Base-by-base conservation (phyloP, 1,140 invertebrate genomes). In the Pseudachorutes palmiensis region DNA sequence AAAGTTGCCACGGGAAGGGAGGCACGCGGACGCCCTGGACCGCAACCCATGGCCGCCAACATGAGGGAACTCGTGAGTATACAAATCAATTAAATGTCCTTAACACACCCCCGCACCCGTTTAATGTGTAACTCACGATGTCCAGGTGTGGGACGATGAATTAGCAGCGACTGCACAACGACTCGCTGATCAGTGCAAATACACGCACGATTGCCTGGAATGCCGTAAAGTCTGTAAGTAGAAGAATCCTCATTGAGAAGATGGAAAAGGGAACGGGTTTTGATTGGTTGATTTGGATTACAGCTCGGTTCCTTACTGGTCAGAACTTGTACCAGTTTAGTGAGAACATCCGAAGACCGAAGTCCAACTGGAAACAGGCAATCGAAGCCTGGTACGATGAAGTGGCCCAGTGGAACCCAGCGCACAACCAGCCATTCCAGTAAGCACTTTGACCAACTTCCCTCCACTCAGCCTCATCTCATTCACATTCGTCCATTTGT, bases 131-230 rank as follows among this genome's bases (percentile, higher is more conserved):
- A 59, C 61, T 28, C 60, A 24, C 36, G 55, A 58, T 28, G 60
- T 72, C 59, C 64, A 88, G 87, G 80, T 86, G 74, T 94, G 91
- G 91, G 91, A 94, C 76, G 88, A 92, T 57, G 89, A 92, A 76
- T 79, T 94, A 66, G 91, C 91, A 16, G 78, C 81, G 2, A 81
- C 85, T 51, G 91, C 91, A 5, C 90, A 93, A 76, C 81, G 84
- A 73, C 92, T 91, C 88, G 86, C 91, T 0, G 85, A 89, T 68
- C 84, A 86, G 59, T 94, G 91, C 75, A 81, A 83, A 33, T 84
- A 89, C 55, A 82, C 81, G 12, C 91, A 94, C 75, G 90, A 93
- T 76, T 74, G 73, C 61, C 64, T 71, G n/a, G 66, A 79, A 76
- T 60, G 77, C 77, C 49, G 78, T 83, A 75, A 80, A 84, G 82